Base-by-base conservation (phyloP, 1,140 invertebrate genomes). In the Anastatus disparis region DNA sequence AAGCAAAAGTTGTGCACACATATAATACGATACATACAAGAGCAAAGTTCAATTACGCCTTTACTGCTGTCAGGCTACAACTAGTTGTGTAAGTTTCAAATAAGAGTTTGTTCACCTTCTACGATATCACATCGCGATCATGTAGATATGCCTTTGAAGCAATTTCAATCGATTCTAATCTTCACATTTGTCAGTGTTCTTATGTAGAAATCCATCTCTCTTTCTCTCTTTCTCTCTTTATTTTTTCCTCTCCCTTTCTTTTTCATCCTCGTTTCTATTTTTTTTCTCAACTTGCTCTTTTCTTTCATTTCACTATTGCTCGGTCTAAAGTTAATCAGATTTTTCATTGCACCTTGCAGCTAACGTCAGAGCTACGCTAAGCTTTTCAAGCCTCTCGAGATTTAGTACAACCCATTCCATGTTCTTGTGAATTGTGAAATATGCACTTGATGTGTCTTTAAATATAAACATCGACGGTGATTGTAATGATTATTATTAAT, bases 161-260 rank as follows among this genome's bases (percentile, higher is more conserved):
- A 35, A 24, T 58, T 27, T 46, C 67, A 56, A 71, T 71, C 59
- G 59, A 74, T 76, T 76, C 71, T 74, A 70, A 70, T 67, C 64
- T 12, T 22, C 20, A 35, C 35, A 15, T 40, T 26, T 40, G 55
- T 58, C 55, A 40, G 31, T 58, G 55, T 26, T 15, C n/a, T n/a
- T n/a, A n/a, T n/a, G n/a, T n/a, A n/a, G n/a, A n/a, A n/a, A n/a
- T n/a, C n/a, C n/a, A n/a, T n/a, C n/a, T n/a, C n/a, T n/a, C n/a
- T n/a, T n/a, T n/a, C n/a, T n/a, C n/a, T n/a, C n/a, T n/a, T n/a
- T 17, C 27, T 15, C 31, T 35, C 31, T 4, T 4, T 35, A 35
- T 35, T 35, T 35, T 10, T 35, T 35, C 10, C 31, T 35, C 31
- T 10, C 4, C 31, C 52, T 12, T 29, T 4, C 27, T 55, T n/a